A percentile compares a stretch with the other conserved stretches of the same genome.
Evolutionary conservation across 2,113 vertebrate species (phyloP).

Genomic region (Circaetus cinerascens): DNA sequence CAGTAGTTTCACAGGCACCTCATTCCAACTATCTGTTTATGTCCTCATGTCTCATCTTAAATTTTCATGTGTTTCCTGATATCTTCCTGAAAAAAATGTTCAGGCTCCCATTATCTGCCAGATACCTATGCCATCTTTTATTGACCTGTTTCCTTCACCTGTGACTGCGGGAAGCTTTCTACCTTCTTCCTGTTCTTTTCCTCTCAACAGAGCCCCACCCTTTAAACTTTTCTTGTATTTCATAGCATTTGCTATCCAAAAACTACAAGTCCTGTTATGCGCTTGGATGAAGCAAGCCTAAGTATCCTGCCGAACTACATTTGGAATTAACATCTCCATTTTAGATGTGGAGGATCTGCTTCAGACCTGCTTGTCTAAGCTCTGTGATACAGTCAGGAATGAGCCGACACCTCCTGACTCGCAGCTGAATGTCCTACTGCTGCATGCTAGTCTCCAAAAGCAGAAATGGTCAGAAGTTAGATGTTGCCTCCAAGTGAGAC

Average conservation of each 20-base stretch:
- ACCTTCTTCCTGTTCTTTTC: background rate
- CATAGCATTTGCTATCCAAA: background rate
- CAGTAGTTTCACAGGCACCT: background rate
- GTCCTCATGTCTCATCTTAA: background rate
- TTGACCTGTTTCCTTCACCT: background rate
- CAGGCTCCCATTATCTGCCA: background rate
- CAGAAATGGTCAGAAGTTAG: background rate
- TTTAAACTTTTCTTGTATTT: background rate
- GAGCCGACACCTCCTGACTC: background rate
- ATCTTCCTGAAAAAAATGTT: background rate
- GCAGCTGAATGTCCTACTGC: fast-evolving
- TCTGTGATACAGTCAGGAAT: background rate
- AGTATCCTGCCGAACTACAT: background rate
- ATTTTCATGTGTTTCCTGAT: background rate
- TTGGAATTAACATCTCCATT: background rate
- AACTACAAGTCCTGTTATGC: fast-evolving
- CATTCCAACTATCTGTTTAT: background rate
- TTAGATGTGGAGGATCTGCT: background rate
- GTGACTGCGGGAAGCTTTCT: background rate
- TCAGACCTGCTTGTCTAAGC: background rate
- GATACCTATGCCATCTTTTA: background rate
- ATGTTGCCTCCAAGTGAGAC: background rate
- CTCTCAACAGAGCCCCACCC: background rate
- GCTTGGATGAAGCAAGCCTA: background rate
- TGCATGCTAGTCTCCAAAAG: background rate